Evolutionary conservation across 2,797 vertebrate genomes (phyloP).

Genomic region (Sorex maritimensis): DNA sequence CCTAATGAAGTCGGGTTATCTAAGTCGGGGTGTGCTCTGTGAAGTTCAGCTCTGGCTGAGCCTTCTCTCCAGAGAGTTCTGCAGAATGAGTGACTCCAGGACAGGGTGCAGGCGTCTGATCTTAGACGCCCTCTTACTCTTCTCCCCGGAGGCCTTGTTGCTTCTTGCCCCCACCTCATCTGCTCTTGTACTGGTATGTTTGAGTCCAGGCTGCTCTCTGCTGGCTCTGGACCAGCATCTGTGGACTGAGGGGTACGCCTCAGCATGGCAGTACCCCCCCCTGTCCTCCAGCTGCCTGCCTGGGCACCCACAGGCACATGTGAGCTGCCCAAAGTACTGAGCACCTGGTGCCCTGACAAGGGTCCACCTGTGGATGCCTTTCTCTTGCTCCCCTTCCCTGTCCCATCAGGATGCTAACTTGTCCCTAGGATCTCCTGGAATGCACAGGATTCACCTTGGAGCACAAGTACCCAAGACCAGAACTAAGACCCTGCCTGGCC

Average conservation of each 20-base stretch:
- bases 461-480: background rate
- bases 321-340: background rate
- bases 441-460: background rate
- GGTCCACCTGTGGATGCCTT: background rate
- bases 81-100: background rate
- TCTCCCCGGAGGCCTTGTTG: background rate
- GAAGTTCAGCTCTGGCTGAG: background rate
- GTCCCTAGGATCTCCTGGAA: background rate
- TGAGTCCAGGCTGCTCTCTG: background rate
- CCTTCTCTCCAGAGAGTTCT: background rate
- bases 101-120: background rate
- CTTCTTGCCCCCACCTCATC: background rate
- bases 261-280: background rate
- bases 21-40: background rate
- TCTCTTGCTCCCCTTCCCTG: background rate
- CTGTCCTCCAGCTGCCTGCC: background rate
- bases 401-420: background rate
- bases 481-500: background rate
- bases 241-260: background rate
- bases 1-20: background rate
- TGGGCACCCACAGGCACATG: background rate
- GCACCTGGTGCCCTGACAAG: background rate
- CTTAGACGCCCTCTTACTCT: background rate
- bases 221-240: background rate
- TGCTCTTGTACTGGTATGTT: background rate